Conservation (phyloP, 2,113 vertebrate species). For the Ptyas mucosa region DNA sequence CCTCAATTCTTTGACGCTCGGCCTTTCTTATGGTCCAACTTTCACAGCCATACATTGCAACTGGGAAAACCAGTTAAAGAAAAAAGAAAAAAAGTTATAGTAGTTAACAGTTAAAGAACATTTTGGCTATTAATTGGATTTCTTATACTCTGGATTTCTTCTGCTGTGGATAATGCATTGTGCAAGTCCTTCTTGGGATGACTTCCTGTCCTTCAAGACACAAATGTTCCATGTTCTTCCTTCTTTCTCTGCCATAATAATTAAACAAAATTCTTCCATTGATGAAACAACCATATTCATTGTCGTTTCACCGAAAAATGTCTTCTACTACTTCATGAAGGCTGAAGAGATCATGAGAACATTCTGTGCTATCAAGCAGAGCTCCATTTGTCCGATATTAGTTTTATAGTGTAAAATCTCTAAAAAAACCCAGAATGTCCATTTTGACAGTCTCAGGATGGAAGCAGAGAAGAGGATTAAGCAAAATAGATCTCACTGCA, state of each 20-base stretch:
- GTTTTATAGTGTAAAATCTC: not conserved
- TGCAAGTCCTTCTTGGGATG: not conserved
- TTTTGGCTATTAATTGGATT: not conserved
- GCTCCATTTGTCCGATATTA: not conserved
- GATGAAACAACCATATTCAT: not conserved
- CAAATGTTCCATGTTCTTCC: not conserved
- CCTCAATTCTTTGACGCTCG: too few relatives aligned
- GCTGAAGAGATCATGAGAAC: not conserved
- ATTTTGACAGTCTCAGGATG: not conserved
- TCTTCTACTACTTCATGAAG: too few relatives aligned
- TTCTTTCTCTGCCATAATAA: not conserved
- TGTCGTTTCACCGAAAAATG: not conserved
- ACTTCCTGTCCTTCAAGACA: not conserved
- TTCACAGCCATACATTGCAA: too few relatives aligned
- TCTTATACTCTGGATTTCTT: not conserved
- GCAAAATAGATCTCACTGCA: not conserved
- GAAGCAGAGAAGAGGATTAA: not conserved
- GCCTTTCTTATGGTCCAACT: too few relatives aligned
- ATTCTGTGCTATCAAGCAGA: not conserved
- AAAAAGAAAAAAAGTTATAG: too few relatives aligned
- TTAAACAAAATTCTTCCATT: not conserved
- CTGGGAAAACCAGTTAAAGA: too few relatives aligned
- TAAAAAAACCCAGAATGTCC: not conserved
- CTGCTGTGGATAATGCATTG: not conserved
- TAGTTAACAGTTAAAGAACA: not conserved